Evolutionary conservation across 2,113 vertebrate species (phyloP).

Genomic region (Lepus timidus): DNA sequence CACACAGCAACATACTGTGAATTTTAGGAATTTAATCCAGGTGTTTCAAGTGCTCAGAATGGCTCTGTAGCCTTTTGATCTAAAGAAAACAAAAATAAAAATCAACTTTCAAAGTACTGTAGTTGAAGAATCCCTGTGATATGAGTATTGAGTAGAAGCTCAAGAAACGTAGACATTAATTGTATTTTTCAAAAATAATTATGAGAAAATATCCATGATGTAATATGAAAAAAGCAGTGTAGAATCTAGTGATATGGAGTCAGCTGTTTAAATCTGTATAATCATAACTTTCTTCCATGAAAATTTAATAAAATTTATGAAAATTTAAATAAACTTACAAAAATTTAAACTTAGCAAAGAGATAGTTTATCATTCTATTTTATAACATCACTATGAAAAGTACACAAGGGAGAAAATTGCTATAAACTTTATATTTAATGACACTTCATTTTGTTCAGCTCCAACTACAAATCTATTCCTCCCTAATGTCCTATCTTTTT

Average conservation of each 20-base stretch:
- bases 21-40: not conserved
- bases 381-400: not conserved
- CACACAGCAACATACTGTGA: not conserved
- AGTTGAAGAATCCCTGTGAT: not conserved
- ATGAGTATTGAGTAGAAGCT: constrained; percentile 18
- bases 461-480: not conserved
- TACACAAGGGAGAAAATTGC: constrained; percentile 25
- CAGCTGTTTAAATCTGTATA: constrained; percentile 16
- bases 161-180: not conserved
- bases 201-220: constrained; percentile 28
- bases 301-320: constrained; percentile 34
- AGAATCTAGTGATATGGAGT: not conserved
- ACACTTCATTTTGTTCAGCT: not conserved
- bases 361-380: constrained; percentile 49
- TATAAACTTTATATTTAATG: not conserved
- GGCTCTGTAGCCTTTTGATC: not conserved
- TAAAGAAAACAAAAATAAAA: constrained; percentile 42
- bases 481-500: not conserved
- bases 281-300: constrained; percentile 50
- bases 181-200: constrained; percentile 50
- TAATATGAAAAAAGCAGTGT: not conserved
- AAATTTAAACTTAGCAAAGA: not conserved
- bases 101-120: not conserved
- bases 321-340: constrained; percentile 3
- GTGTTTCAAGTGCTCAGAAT: not conserved